phyloP scores from a whole-genome alignment of 1,140 invertebrate species.

The Nasonia giraulti region DNA sequence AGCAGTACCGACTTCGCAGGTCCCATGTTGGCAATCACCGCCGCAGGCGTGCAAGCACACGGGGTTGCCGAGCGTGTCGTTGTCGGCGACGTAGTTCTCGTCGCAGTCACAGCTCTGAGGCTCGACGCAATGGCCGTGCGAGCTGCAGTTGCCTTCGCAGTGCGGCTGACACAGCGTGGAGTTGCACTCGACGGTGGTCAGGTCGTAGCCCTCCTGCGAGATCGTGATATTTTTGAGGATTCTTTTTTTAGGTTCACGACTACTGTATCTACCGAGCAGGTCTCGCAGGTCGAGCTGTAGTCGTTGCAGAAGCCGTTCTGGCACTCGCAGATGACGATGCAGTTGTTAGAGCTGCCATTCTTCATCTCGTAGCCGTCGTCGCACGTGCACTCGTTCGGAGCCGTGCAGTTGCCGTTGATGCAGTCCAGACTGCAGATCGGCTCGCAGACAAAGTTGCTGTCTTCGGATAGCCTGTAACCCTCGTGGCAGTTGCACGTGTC shows the following conservation, averaged over 20 bases:
- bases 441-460: slow-evolving; percentile 37
- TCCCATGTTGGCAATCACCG: slow-evolving; percentile 46
- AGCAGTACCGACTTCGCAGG: not conserved
- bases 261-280: slow-evolving; percentile 20
- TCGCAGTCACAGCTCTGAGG: slow-evolving; percentile 61
- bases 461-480: slow-evolving; percentile 30
- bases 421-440: slow-evolving; percentile 52
- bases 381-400: slow-evolving; percentile 54
- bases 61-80: slow-evolving; percentile 38
- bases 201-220: slow-evolving; percentile 47
- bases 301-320: slow-evolving; percentile 53
- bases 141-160: slow-evolving; percentile 54
- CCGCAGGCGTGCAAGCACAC: slow-evolving; percentile 55
- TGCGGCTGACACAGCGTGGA: slow-evolving; percentile 29
- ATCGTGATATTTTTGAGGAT: not conserved
- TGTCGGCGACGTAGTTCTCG: slow-evolving; percentile 44
- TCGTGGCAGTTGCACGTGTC: slow-evolving; percentile 50
- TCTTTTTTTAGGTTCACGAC: not conserved
- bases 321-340: slow-evolving; percentile 55
- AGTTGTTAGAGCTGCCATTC: slow-evolving; percentile 21
- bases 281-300: slow-evolving; percentile 35
- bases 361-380: slow-evolving; percentile 52
- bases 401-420: slow-evolving; percentile 55
- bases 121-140: slow-evolving; percentile 59
- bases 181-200: slow-evolving; percentile 19